Conservation (phyloP, 37 sponge, comb jelly and placozoan genomes). For the Ephydatia muelleri region DNA sequence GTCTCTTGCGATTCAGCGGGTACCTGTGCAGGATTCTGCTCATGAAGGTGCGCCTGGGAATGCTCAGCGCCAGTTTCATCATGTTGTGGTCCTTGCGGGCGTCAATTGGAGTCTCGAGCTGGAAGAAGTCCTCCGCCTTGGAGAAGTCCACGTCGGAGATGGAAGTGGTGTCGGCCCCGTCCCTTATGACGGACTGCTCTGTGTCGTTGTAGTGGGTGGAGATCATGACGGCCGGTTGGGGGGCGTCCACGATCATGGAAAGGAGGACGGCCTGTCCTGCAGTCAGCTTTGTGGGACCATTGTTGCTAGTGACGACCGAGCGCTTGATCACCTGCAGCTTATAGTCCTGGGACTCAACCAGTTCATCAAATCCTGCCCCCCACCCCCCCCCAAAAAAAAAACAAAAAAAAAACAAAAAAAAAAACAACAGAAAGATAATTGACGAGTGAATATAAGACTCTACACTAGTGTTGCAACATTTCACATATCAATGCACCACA, state of each 20-base stretch:
- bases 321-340: conserved; percentile 49
- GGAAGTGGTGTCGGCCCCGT: neutral
- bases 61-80: conserved; percentile 43
- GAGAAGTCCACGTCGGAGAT: conserved; percentile 54
- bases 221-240: conserved; percentile 16
- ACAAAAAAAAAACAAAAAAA: neutral
- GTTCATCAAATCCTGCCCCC: conserved; percentile 36
- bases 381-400: too few relatives aligned
- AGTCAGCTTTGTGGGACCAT: conserved; percentile 13
- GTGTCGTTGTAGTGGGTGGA: conserved; percentile 55
- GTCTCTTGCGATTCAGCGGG: conserved; percentile 38
- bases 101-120: conserved; percentile 57
- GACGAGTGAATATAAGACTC: neutral
- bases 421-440: neutral
- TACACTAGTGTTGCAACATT: neutral
- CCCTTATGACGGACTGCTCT: neutral
- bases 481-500: too few relatives aligned
- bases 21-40: conserved; percentile 33
- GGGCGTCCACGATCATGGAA: conserved; percentile 12
- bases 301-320: neutral
- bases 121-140: conserved; percentile 43
- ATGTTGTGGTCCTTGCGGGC: conserved; percentile 46
- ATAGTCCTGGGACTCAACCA: conserved; percentile 45
- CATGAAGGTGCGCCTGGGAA: conserved; percentile 45
- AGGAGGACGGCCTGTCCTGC: conserved; percentile 23